A percentile compares a stretch with the other conserved stretches of the same genome.
These are phyloP conservation scores for Antennarius maculatus DNA, from an alignment of 2,797 vertebrate species.

Conservation along the genomic window DNA sequence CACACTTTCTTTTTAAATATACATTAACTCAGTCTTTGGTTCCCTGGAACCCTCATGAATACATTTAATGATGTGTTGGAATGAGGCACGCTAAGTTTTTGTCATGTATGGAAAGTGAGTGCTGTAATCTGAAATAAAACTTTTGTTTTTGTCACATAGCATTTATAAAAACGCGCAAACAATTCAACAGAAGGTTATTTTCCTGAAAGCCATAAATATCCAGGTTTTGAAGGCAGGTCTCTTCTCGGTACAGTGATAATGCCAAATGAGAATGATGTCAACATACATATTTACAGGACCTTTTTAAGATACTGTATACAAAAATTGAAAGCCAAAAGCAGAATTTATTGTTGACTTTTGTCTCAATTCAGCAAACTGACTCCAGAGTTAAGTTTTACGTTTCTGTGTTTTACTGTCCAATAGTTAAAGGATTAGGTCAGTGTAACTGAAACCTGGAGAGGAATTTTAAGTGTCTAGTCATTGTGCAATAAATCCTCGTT, in stretches of 20 bases:
- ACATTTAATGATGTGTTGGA: too few relatives aligned
- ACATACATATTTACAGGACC: too few relatives aligned
- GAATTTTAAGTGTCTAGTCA: slow-evolving; percentile 50
- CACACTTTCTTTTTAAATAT: too few relatives aligned
- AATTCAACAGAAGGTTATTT: background rate
- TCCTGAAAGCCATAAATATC: background rate
- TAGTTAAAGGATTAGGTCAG: slow-evolving; percentile 51
- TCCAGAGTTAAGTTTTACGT: slow-evolving; percentile 6
- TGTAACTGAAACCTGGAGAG: slow-evolving; percentile 55
- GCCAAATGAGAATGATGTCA: background rate
- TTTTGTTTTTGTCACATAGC: background rate
- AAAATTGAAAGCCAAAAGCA: background rate
- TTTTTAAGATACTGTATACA: background rate
- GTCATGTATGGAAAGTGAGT: too few relatives aligned
- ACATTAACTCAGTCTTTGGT: background rate
- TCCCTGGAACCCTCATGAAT: background rate
- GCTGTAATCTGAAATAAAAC: background rate
- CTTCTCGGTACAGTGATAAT: background rate
- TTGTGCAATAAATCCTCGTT: slow-evolving; percentile 17
- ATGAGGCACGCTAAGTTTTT: too few relatives aligned
- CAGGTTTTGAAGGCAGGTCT: background rate
- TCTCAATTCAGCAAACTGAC: background rate
- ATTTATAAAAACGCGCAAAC: background rate
- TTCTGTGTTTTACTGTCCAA: slow-evolving; percentile 29
- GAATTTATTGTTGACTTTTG: slow-evolving; percentile 2